Percentiles rank a stretch among this genome's conserved stretches.
phyloP scores from a whole-genome alignment of 2,113 vertebrate genomes.

The Lamprologus sp. region DNA sequence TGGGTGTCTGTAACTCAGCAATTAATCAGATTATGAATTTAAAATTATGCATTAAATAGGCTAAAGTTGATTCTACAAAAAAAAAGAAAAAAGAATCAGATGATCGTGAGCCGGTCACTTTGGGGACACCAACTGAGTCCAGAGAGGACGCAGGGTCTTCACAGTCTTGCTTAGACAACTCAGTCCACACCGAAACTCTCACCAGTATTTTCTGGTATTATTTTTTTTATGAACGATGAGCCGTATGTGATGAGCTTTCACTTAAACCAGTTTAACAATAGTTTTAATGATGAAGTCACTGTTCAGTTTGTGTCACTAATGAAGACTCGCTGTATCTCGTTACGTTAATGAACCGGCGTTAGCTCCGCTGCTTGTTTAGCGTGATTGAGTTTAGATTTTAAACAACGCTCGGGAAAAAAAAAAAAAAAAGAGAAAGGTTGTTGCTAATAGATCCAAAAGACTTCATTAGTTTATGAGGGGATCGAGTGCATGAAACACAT shows the following conservation, averaged over 20 bases:
- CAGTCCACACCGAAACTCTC: background rate
- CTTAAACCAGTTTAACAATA: conserved; percentile 19
- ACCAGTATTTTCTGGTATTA: background rate
- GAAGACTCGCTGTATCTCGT: conserved; percentile 21
- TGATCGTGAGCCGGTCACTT: accelerated
- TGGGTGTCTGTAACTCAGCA: background rate
- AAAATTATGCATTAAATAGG: background rate
- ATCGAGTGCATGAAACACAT: background rate
- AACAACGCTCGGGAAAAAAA: conserved; percentile 43
- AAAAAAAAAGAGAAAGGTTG: conserved; percentile 19
- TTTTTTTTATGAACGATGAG: background rate
- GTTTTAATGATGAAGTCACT: conserved; percentile 9
- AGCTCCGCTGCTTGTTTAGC: conserved; percentile 14
- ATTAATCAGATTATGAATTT: background rate
- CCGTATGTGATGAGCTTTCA: background rate
- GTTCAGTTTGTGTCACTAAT: conserved; percentile 13
- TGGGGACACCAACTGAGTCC: background rate
- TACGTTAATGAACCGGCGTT: conserved; percentile 36
- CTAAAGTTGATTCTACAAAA: background rate
- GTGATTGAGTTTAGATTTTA: conserved; percentile 56
- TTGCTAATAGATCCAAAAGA: conserved; percentile 38
- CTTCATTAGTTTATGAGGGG: conserved; percentile 36
- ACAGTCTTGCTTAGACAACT: background rate
- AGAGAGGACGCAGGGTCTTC: background rate
- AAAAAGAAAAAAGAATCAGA: background rate